A percentile compares a stretch with the other conserved stretches of the same genome.
phyloP scores from a whole-genome alignment of 2,888 invertebrate species.

The Leptinotarsa tumamoca region DNA sequence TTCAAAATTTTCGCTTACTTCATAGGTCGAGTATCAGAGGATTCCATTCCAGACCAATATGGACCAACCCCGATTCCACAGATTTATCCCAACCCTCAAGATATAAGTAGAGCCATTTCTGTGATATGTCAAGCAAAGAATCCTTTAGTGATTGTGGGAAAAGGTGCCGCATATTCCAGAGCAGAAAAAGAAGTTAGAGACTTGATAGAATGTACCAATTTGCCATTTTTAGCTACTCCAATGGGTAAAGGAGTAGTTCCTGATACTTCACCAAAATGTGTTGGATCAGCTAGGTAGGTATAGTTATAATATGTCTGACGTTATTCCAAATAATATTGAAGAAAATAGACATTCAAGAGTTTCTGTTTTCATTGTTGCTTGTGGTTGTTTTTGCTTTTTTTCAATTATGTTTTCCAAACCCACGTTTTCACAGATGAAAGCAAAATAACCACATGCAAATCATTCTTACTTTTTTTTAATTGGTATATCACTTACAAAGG shows the following conservation, averaged over 20 bases:
- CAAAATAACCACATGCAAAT: too few relatives aligned
- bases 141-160: constrained; percentile 92
- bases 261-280: constrained; percentile 78
- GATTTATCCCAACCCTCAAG: constrained; percentile 77
- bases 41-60: constrained; percentile 65
- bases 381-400: too few relatives aligned
- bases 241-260: constrained; percentile 91
- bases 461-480: too few relatives aligned
- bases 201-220: constrained; percentile 77
- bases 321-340: too few relatives aligned
- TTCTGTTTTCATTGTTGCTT: too few relatives aligned
- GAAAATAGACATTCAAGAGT: too few relatives aligned
- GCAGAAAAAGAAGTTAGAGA: constrained; percentile 80
- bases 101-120: constrained; percentile 74
- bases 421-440: too few relatives aligned
- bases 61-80: constrained; percentile 73
- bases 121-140: constrained; percentile 78
- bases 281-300: constrained; percentile 80
- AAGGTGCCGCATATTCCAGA: constrained; percentile 75
- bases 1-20: background rate
- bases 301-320: too few relatives aligned
- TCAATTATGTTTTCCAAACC: too few relatives aligned
- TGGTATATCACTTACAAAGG: too few relatives aligned
- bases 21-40: constrained; percentile 51
- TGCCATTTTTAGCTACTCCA: constrained; percentile 94